phyloP scores from a whole-genome alignment of 2,888 invertebrate species.

The Pyrocoelia pectoralis region DNA sequence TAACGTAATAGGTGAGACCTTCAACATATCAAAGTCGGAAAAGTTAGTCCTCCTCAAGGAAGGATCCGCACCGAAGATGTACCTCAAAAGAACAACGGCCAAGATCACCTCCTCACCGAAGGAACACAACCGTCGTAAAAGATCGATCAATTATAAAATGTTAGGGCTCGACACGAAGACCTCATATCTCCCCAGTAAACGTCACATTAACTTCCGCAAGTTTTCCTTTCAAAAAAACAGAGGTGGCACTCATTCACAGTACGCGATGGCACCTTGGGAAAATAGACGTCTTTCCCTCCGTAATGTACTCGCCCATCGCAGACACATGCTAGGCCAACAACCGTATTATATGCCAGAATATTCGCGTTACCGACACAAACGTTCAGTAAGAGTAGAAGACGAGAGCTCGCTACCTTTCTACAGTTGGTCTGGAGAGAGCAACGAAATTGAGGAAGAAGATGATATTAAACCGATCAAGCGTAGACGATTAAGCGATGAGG shows the following conservation, averaged over 20 bases:
- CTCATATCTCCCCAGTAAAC: background rate
- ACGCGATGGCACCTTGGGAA: background rate
- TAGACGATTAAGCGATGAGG: background rate
- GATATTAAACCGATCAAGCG: background rate
- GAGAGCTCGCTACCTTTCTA: background rate
- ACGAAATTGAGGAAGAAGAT: slow-evolving; percentile 7
- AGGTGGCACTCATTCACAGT: background rate
- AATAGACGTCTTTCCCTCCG: background rate
- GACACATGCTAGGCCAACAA: background rate
- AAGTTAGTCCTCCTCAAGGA: background rate
- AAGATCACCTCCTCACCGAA: background rate
- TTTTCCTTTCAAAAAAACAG: background rate
- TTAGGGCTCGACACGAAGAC: slow-evolving; percentile 2
- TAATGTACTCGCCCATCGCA: background rate
- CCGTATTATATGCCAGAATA: background rate
- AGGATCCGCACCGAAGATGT: background rate
- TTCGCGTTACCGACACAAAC: background rate
- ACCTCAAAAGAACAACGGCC: background rate
- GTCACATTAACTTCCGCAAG: background rate
- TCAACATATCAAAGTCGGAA: too few relatives aligned
- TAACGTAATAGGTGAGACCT: too few relatives aligned
- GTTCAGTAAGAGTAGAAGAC: background rate
- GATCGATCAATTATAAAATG: slow-evolving; percentile 12
- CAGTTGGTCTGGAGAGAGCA: background rate
- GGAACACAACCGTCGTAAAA: slow-evolving; percentile 6